Conservation (phyloP, 37 sponge, comb jelly and placozoan genomes). For the Diacarnus erythraeanus region DNA sequence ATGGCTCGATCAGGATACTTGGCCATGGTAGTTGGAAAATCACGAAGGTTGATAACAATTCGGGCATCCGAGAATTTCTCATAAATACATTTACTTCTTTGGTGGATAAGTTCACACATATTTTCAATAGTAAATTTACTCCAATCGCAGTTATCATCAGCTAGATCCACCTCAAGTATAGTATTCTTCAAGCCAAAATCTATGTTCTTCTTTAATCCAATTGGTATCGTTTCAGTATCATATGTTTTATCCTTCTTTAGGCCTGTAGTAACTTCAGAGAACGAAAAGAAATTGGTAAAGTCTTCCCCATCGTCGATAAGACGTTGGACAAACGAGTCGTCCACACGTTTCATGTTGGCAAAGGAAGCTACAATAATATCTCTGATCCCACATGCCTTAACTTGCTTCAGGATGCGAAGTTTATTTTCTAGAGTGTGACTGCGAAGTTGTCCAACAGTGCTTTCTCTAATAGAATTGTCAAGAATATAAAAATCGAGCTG, state of each 20-base stretch:
- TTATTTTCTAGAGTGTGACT: slow-evolving; percentile 87
- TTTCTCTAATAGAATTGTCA: slow-evolving; percentile 94
- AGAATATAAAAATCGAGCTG: slow-evolving; percentile 75
- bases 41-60: slow-evolving; percentile 80
- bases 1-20: slow-evolving; percentile 57
- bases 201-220: slow-evolving; percentile 64
- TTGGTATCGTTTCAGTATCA: slow-evolving; percentile 66
- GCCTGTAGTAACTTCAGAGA: slow-evolving; percentile 71
- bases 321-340: slow-evolving; percentile 69
- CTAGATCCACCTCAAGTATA: slow-evolving; percentile 75
- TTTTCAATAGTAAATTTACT: slow-evolving; percentile 66
- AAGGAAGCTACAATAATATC: slow-evolving; percentile 82
- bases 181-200: slow-evolving; percentile 60
- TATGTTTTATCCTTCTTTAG: slow-evolving; percentile 32
- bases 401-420: slow-evolving; percentile 58
- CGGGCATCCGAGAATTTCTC: slow-evolving; percentile 41
- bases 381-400: slow-evolving; percentile 73
- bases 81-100: slow-evolving; percentile 62
- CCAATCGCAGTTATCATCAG: slow-evolving; percentile 38
- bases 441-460: slow-evolving; percentile 83
- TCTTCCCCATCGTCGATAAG: slow-evolving; percentile 60
- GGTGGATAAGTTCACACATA: slow-evolving; percentile 52
- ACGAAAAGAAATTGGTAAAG: slow-evolving; percentile 48
- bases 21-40: slow-evolving; percentile 70
- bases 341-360: slow-evolving; percentile 71